A percentile compares a stretch with the other conserved stretches of the same genome.
These are phyloP conservation scores for Platorchestia sp. DNA, from an alignment of 1,140 invertebrate species.

Conservation along the genomic window DNA sequence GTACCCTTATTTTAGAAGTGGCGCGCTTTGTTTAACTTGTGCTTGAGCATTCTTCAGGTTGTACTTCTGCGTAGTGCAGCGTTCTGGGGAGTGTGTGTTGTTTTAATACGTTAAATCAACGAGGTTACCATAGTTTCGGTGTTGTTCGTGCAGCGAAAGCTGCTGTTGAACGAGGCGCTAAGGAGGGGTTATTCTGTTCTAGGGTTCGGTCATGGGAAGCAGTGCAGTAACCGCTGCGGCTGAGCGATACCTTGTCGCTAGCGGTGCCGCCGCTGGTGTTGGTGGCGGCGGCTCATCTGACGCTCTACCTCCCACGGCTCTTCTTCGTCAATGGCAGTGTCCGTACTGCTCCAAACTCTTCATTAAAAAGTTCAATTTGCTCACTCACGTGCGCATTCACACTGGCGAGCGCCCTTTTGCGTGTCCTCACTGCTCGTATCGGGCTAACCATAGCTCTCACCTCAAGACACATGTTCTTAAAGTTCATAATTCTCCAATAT, in stretches of 20 bases:
- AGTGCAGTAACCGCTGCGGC: conserved; percentile 29
- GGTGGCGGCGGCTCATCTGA: not conserved
- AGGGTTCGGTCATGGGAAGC: conserved; percentile 4
- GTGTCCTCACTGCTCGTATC: conserved; percentile 76
- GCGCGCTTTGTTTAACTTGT: not conserved
- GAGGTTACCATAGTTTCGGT: not conserved
- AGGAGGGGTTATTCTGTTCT: conserved; percentile 52
- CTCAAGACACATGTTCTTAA: conserved; percentile 33
- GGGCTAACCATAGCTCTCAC: conserved; percentile 50
- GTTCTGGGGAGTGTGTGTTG: not conserved
- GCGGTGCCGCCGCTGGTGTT: not conserved
- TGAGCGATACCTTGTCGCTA: conserved; percentile 3
- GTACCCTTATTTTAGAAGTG: not conserved
- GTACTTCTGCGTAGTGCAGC: not conserved
- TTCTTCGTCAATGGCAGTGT: conserved; percentile 37
- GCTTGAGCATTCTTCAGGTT: not conserved
- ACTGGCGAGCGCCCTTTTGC: conserved; percentile 81
- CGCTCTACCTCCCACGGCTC: not conserved
- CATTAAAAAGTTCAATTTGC: conserved; percentile 77
- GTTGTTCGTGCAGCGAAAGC: not conserved
- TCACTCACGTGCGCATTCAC: conserved; percentile 88
- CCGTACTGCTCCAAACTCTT: conserved; percentile 56
- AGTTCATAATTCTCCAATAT: not conserved
- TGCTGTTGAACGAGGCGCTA: conserved; percentile 20
- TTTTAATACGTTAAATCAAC: not conserved